Percentiles rank a stretch among this genome's conserved stretches.
phyloP scores from a whole-genome alignment of 2,113 vertebrate genomes.

The Cairina moschata region DNA sequence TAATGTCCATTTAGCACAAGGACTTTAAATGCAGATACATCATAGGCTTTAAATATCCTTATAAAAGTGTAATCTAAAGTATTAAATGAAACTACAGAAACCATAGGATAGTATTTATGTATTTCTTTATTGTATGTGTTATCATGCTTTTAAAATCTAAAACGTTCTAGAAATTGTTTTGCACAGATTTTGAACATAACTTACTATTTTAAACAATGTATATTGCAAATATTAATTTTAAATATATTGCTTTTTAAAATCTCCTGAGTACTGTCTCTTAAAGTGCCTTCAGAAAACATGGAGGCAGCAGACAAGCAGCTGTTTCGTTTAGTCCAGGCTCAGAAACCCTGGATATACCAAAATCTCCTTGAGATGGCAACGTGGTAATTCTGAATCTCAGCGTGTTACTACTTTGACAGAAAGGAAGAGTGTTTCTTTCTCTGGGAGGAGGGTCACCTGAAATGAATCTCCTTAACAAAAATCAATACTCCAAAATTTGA shows the following conservation, averaged over 20 bases:
- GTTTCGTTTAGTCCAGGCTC: not conserved
- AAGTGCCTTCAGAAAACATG: not conserved
- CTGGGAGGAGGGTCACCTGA: constrained; percentile 54
- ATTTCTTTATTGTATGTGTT: not conserved
- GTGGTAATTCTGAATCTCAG: not conserved
- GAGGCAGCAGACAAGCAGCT: not conserved
- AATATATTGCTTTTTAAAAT: not conserved
- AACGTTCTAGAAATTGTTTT: not conserved
- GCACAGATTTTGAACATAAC: not conserved
- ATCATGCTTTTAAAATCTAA: not conserved
- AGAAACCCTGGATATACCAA: not conserved
- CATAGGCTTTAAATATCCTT: not conserved
- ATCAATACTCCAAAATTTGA: constrained; percentile 74
- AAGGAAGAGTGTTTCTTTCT: constrained; percentile 37
- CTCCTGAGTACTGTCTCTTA: not conserved
- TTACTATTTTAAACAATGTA: not conserved
- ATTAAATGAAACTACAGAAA: not conserved
- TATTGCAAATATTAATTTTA: not conserved
- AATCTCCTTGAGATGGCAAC: constrained; percentile 31
- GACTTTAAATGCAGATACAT: not conserved
- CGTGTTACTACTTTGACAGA: not conserved
- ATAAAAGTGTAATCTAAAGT: not conserved
- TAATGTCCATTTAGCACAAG: not conserved
- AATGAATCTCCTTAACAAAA: constrained; percentile 73
- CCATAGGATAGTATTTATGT: not conserved